Evolutionary conservation across 1,140 invertebrate genomes (phyloP).

Genomic region (Panagrolaimus sp.): DNA sequence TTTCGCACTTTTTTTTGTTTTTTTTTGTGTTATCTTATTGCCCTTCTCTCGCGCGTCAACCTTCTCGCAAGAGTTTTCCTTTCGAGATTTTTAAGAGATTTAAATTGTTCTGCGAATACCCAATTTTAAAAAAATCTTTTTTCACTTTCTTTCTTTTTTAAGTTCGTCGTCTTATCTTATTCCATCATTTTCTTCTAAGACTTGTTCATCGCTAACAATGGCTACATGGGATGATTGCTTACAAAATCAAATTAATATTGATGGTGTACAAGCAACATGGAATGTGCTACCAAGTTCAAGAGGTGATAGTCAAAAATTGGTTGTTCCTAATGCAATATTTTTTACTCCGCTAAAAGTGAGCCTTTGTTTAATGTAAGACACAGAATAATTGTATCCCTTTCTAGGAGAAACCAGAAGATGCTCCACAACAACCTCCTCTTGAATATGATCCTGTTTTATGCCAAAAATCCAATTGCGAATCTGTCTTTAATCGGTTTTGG

Average conservation of each 20-base stretch:
- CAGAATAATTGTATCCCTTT: constrained; percentile 17
- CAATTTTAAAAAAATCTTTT: too few relatives aligned
- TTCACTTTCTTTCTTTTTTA: too few relatives aligned
- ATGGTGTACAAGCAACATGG: constrained; percentile 94
- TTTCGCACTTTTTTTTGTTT: too few relatives aligned
- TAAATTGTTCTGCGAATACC: too few relatives aligned
- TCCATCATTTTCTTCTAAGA: too few relatives aligned
- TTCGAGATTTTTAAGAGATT: too few relatives aligned
- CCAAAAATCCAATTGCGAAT: constrained; percentile 80
- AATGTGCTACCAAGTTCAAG: constrained; percentile 96
- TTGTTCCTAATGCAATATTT: constrained; percentile 85
- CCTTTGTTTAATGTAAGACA: too few relatives aligned
- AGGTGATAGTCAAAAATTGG: constrained; percentile 73
- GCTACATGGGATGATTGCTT: constrained; percentile 75
- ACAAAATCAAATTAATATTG: constrained; percentile 91
- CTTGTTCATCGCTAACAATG: too few relatives aligned
- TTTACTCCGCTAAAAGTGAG: constrained; percentile 93
- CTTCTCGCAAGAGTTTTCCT: too few relatives aligned
- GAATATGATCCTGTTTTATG: constrained; percentile 96
- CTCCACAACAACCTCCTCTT: constrained; percentile 77
- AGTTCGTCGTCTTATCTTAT: too few relatives aligned
- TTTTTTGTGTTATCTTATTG: too few relatives aligned
- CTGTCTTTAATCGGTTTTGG: constrained; percentile 92
- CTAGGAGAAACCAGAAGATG: constrained; percentile 49
- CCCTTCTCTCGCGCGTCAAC: too few relatives aligned